Base-by-base conservation (phyloP, 1,140 invertebrate genomes). In the Caenorhabditis briggsae region DNA sequence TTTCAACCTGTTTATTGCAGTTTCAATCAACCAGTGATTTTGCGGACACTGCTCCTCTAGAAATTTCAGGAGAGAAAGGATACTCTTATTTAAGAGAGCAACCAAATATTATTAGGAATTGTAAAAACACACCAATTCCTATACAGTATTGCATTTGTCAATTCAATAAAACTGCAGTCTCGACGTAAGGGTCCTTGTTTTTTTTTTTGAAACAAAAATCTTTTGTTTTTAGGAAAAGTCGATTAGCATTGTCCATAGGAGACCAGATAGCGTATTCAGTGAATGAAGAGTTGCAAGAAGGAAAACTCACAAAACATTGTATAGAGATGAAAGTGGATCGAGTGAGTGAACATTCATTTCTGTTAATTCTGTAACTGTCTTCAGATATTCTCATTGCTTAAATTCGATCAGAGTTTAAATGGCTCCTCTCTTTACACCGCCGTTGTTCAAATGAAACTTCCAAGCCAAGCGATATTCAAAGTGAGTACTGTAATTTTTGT, bases 71-170 rank as follows among this genome's bases (percentile, higher is more conserved):
- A 7, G 78, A 86, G 18, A 82, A 64, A 20, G 74, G 74, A 12
- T 16, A 83, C 20, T 86, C 85, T 18, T 64, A 41, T 33, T 20
- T 86, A 6, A 16, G 85, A 25, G 46, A 48, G 25, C 85, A 86
- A 16, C 58, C 65, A 33, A 9, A 78, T 20, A 23, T 23, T 11
- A 5, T 16, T 2, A 46, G 85, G 48, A 82, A 20, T 11, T 86
- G 85, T 33, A 25, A 25, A 41, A 86, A 48, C 11, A 20, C 82
- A 16, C 78, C 70, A 5, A 86, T 82, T 65, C 74, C 74, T 9
- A n/a, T 86, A 9, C n/a, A 70, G 18, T 86, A 86, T 58, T 86
- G 85, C 41, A 82, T 86, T 41, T 86, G 85, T 82, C 64, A 86
- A 23, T 61, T 86, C 41, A 25, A 82, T 11, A 64, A 50, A 16